Evolutionary conservation across 1,140 invertebrate genomes (phyloP).

Genomic region (Anastrepha ludens): DNA sequence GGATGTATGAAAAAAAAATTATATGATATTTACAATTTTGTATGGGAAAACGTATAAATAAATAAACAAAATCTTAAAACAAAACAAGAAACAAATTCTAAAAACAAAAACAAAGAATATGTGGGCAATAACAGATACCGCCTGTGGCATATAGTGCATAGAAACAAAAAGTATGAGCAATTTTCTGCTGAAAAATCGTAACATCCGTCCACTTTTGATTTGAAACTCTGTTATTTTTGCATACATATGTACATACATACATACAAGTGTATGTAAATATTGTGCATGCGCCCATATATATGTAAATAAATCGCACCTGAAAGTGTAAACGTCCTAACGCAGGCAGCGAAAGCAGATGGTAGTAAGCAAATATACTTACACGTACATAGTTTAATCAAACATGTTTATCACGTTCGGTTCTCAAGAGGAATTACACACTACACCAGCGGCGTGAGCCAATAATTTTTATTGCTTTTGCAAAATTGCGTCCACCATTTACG

Average conservation of each 20-base stretch:
- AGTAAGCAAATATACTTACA: not conserved
- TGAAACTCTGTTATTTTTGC: not conserved
- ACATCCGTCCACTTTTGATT: slow-evolving; percentile 32
- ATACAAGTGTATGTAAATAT: not conserved
- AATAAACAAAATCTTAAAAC: slow-evolving; percentile 2
- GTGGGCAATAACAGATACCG: not conserved
- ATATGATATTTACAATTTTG: not conserved
- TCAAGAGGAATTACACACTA: not conserved
- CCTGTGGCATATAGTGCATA: not conserved
- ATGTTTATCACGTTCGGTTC: slow-evolving; percentile 17
- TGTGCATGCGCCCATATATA: not conserved
- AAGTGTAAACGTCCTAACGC: not conserved
- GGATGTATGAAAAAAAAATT: not conserved
- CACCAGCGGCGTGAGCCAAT: not conserved
- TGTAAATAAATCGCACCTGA: not conserved
- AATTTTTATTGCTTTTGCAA: slow-evolving; percentile 8
- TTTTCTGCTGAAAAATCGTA: slow-evolving; percentile 30
- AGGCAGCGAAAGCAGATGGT: not conserved
- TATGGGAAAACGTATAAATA: not conserved
- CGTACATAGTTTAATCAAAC: not conserved
- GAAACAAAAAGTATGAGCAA: not conserved
- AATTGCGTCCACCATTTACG: not conserved
- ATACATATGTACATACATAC: not conserved
- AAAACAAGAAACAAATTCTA: not conserved
- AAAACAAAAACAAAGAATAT: not conserved